phyloP scores from a whole-genome alignment of 2,888 invertebrate species.

The Sceliomorpha sp. region DNA sequence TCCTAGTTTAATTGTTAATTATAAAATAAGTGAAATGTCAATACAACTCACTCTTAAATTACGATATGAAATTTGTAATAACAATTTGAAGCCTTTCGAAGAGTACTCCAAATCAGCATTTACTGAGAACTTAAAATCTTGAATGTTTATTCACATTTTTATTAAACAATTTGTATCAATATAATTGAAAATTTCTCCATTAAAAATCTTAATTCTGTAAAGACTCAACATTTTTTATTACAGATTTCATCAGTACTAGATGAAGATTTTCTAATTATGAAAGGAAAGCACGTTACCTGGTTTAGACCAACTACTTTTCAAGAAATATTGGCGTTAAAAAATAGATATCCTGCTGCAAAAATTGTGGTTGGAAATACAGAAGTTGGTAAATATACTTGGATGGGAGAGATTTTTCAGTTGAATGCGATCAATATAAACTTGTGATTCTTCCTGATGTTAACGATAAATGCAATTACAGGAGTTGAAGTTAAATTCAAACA shows the following conservation, averaged over 20 bases:
- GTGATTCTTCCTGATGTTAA: too few species aligned
- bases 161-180: background rate
- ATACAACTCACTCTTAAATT: too few species aligned
- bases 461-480: too few species aligned
- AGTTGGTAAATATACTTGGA: conserved; percentile 83
- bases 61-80: too few species aligned
- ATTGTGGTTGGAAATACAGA: conserved; percentile 94
- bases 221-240: conserved; percentile 14
- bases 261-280: conserved; percentile 83
- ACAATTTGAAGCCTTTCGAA: too few species aligned
- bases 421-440: too few species aligned
- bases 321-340: conserved; percentile 85
- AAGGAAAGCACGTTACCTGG: conserved; percentile 86
- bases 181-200: background rate
- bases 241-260: conserved; percentile 81
- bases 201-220: background rate
- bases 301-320: conserved; percentile 85
- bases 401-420: too few species aligned
- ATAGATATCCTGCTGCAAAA: conserved; percentile 85
- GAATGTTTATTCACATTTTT: too few species aligned
- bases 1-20: too few species aligned
- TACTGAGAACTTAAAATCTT: too few species aligned
- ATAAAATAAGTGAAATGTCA: too few species aligned
- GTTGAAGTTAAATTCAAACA: conserved; percentile 95
- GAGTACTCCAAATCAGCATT: too few species aligned